Evolutionary conservation across 2,113 vertebrate genomes (phyloP), one percentile per base, ranked within the genome.

Genomic region (Nettapus auritus): DNA sequence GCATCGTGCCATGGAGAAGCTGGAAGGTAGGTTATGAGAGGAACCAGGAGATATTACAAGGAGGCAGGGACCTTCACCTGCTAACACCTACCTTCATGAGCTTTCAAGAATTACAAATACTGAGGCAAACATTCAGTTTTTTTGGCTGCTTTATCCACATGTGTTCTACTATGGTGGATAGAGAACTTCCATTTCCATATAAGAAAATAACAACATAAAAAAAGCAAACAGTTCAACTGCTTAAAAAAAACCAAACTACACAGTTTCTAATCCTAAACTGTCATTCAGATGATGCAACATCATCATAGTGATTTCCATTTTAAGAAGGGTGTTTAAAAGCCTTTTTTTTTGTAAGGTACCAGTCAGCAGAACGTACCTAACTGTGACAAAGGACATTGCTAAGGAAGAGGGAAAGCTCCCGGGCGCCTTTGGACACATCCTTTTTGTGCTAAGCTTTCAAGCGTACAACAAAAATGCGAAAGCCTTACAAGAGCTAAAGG

Each of bases 401-500:
- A 71, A 83, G 38, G 53, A 88, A 71, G 55, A 86, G 8, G 4
- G 21, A 55, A 25, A 94, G 86, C 14, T 59, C 56, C 52, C 33
- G 52, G 7, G 11, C 0, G 0, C 26, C 33, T 89, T 28, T 64
- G 42, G 42, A 78, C 94, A 81, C 10, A 75, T 15, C 21, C 8
- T 70, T 88, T 86, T 91, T n/a, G 60, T 40, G 18, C 13, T 22
- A 83, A 67, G 25, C 20, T 42, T 78, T 85, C 11, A 88, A 71
- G 16, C 0, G 0, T 4, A 31, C 25, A 36, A 48, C 44, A 36
- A 8, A 22, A 90, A 12, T 6, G 36, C 36, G 64, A 91, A 86
- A 94, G 55, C 36, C 68, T 52, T 46, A 70, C n/a, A 80, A 77
- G 56, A 82, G 59, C 88, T 71, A 77, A 87, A 89, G 64, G 74